phyloP scores from a whole-genome alignment of 2,888 invertebrate genomes.

The Argyresthia albistria region DNA sequence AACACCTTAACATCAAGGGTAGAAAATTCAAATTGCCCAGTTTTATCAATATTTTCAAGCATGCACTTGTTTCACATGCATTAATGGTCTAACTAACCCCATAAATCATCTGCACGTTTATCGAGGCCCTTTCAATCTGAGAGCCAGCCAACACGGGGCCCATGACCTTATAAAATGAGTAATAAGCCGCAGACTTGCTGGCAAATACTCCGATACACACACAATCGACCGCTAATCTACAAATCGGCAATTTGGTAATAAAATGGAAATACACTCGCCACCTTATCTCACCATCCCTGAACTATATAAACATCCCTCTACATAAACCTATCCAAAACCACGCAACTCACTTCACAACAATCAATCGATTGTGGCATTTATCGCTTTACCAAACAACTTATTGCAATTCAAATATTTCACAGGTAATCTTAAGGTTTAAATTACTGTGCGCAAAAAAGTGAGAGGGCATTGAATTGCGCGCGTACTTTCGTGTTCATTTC shows the following conservation, averaged over 20 bases:
- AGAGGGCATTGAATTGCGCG: not conserved
- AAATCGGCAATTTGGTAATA: conserved; percentile 74
- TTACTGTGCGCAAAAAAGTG: not conserved
- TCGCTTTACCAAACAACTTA: not conserved
- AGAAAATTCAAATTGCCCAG: too few relatives aligned
- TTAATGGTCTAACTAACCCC: too few relatives aligned
- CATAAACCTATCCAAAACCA: not conserved
- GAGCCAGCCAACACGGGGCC: conserved; percentile 34
- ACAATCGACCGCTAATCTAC: conserved; percentile 56
- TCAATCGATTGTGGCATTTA: not conserved
- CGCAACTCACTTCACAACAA: not conserved
- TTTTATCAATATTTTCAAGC: too few relatives aligned
- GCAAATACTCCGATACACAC: conserved; percentile 55
- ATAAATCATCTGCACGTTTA: too few relatives aligned
- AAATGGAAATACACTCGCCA: conserved; percentile 67
- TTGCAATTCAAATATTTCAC: not conserved
- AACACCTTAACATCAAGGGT: too few relatives aligned
- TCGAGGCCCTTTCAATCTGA: not conserved
- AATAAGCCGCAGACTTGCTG: conserved; percentile 57
- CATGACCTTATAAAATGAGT: conserved; percentile 40
- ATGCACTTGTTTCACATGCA: too few relatives aligned
- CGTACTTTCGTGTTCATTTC: conserved; percentile 42
- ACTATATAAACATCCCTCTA: conserved; percentile 3
- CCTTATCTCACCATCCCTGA: conserved; percentile 51
- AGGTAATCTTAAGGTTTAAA: conserved; percentile 1